Evolutionary conservation across 2,113 vertebrate species (phyloP).

Genomic region (Rostratula benghalensis): DNA sequence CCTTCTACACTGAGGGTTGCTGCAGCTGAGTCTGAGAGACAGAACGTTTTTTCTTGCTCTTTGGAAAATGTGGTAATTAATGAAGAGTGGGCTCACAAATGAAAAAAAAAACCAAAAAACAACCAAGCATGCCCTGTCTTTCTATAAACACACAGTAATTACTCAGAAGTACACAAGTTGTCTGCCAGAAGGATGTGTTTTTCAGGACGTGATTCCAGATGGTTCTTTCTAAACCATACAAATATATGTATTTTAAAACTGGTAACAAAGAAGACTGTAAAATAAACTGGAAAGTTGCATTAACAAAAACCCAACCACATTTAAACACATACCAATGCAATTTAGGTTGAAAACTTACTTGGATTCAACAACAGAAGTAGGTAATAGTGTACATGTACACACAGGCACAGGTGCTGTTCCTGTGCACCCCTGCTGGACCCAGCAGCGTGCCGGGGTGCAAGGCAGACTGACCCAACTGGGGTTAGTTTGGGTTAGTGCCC

Average conservation of each 20-base stretch:
- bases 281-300: neutral
- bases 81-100: neutral
- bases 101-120: neutral
- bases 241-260: neutral
- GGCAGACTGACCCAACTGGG: accelerated
- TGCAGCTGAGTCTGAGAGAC: neutral
- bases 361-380: neutral
- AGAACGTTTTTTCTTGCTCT: accelerated
- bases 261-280: neutral
- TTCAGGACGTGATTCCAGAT: neutral
- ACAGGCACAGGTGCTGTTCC: accelerated
- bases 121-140: neutral
- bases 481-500: neutral
- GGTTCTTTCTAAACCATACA: slow-evolving; percentile 9
- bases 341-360: neutral
- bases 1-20: neutral
- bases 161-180: neutral
- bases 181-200: slow-evolving; percentile 21
- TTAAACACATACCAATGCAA: neutral
- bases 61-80: neutral
- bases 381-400: no score
- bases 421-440: accelerated
- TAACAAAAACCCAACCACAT: no score
- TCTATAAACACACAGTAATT: neutral
- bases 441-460: accelerated